Percentiles rank a stretch among this genome's conserved stretches.
phyloP scores from a whole-genome alignment of 2,888 invertebrate genomes.

The Trichogramma evanescens region DNA sequence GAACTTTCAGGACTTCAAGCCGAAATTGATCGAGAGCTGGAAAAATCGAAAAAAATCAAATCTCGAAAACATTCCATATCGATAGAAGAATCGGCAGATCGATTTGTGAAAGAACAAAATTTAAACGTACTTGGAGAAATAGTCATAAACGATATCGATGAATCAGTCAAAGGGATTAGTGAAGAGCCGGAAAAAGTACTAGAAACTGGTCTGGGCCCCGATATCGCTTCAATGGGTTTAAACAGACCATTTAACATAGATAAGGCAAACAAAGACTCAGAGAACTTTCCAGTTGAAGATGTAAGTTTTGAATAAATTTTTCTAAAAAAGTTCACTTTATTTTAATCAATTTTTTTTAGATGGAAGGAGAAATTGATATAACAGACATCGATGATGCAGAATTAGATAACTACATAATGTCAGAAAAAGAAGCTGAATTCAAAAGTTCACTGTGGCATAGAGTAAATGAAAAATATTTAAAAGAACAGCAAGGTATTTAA shows the following conservation, averaged over 20 bases:
- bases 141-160: slow-evolving; percentile 40
- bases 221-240: slow-evolving; percentile 73
- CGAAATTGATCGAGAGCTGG: slow-evolving; percentile 78
- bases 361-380: slow-evolving; percentile 56
- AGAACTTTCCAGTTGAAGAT: slow-evolving; percentile 23
- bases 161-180: slow-evolving; percentile 26
- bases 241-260: slow-evolving; percentile 44
- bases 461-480: slow-evolving; percentile 79
- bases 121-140: slow-evolving; percentile 46
- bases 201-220: slow-evolving; percentile 52
- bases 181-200: neutral
- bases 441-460: slow-evolving; percentile 85
- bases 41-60: slow-evolving; percentile 44
- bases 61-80: no score
- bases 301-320: slow-evolving; percentile 17
- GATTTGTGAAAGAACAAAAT: slow-evolving; percentile 49
- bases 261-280: slow-evolving; percentile 18
- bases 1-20: slow-evolving; percentile 71
- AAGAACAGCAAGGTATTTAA: slow-evolving; percentile 66
- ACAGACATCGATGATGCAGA: slow-evolving; percentile 83
- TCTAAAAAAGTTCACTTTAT: neutral
- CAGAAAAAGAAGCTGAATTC: slow-evolving; percentile 68
- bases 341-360: slow-evolving; percentile 22
- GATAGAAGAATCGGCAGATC: slow-evolving; percentile 38
- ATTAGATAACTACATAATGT: slow-evolving; percentile 78